Conservation (phyloP, 2,888 invertebrate species). For the Macrosoma leucophasiata region DNA sequence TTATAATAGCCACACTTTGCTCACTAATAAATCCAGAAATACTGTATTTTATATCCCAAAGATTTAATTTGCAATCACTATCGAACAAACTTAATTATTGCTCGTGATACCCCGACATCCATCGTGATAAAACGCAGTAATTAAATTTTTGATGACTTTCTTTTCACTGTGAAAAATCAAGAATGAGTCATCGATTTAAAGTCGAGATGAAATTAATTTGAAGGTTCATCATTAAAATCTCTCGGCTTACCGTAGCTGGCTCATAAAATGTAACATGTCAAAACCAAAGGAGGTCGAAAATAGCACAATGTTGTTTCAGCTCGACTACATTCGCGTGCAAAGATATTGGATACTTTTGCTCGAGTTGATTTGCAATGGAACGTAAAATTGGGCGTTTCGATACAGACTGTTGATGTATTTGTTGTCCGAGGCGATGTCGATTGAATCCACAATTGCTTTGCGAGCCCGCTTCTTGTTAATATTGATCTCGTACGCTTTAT, state of each 20-base stretch:
- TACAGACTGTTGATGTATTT: slow-evolving; percentile 33
- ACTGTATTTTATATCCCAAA: slow-evolving; percentile 32
- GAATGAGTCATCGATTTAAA: slow-evolving; percentile 31
- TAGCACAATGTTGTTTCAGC: slow-evolving; percentile 57
- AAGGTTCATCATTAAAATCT: slow-evolving; percentile 20
- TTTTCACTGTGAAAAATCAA: slow-evolving; percentile 33
- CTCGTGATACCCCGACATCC: slow-evolving; percentile 34
- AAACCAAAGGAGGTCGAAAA: slow-evolving; percentile 44
- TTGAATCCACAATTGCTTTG: slow-evolving; percentile 32
- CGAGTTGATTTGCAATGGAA: slow-evolving; percentile 61
- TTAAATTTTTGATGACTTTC: slow-evolving; percentile 50
- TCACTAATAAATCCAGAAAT: slow-evolving; percentile 49
- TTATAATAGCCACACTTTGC: slow-evolving; percentile 71
- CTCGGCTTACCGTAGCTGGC: too few species aligned
- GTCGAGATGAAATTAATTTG: slow-evolving; percentile 21
- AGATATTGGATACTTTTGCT: slow-evolving; percentile 65
- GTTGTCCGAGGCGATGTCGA: slow-evolving; percentile 26
- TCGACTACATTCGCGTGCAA: slow-evolving; percentile 52
- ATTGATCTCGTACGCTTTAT: slow-evolving; percentile 47
- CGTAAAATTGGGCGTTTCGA: slow-evolving; percentile 62
- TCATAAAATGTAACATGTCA: slow-evolving; percentile 36
- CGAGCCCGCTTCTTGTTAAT: slow-evolving; percentile 45
- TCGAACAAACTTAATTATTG: slow-evolving; percentile 40
- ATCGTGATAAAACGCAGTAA: slow-evolving; percentile 46
- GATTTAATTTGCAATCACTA: slow-evolving; percentile 42